These are phyloP conservation scores for Eugnorisma glareosa DNA, from an alignment of 2,888 invertebrate species.

Conservation along the genomic window DNA sequence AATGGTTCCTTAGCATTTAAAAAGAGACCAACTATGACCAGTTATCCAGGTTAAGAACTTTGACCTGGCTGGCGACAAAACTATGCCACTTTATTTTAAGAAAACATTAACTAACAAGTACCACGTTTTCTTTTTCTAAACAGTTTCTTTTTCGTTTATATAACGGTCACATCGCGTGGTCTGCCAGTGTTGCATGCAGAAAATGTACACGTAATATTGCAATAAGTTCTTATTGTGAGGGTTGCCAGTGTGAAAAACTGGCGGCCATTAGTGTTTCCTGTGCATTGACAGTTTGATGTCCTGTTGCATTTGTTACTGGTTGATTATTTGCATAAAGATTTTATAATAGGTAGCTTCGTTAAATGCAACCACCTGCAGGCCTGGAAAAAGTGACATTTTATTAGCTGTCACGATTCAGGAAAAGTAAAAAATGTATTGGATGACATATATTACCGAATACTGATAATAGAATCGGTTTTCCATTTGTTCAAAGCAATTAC, in stretches of 20 bases:
- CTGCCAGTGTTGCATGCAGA: slow-evolving; percentile 51
- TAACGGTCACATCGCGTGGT: slow-evolving; percentile 56
- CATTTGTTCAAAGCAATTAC: neutral
- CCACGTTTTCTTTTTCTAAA: slow-evolving; percentile 8
- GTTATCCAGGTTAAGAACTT: slow-evolving; percentile 48
- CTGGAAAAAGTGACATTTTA: neutral
- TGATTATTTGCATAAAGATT: slow-evolving; percentile 30
- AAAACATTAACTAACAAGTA: slow-evolving; percentile 27
- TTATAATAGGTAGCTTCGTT: slow-evolving; percentile 13
- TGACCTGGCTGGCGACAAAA: slow-evolving; percentile 53
- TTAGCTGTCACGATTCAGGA: neutral
- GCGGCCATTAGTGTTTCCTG: slow-evolving; percentile 63
- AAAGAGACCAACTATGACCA: slow-evolving; percentile 5
- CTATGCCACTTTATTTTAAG: slow-evolving; percentile 16
- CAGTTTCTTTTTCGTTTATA: slow-evolving; percentile 36
- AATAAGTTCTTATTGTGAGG: slow-evolving; percentile 48
- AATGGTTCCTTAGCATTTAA: neutral
- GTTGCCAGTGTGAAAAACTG: slow-evolving; percentile 58
- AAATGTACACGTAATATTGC: slow-evolving; percentile 53
- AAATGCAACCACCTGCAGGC: neutral
- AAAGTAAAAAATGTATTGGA: neutral
- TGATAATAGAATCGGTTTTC: neutral
- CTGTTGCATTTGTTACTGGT: slow-evolving; percentile 42
- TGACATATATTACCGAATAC: neutral
- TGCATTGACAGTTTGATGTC: slow-evolving; percentile 36